Evolutionary conservation across 1,140 invertebrate species (phyloP), one percentile per base, ranked within the genome.

Genomic region (Rhopalosiphum maidis): DNA sequence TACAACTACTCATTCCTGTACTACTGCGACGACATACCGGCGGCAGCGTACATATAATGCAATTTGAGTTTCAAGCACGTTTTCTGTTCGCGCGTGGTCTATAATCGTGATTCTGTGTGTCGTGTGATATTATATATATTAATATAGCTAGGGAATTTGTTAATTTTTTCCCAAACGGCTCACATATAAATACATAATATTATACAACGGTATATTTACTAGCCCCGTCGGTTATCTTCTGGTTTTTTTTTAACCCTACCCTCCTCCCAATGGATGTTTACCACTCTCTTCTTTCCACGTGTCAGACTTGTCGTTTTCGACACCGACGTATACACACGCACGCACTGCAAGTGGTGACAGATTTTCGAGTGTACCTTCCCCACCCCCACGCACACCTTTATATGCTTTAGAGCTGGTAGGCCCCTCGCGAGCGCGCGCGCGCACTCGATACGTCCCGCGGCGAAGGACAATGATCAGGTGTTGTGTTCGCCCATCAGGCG

Each of bases 381-480:
- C 85, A 3, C 41, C 41, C 22, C 15, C 5, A 46, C 43, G 30
- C 30, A 87, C 46, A 5, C 46, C 37, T 87, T 30, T 21, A 35
- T 37, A 46, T 30, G 15, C 15, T 68, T 77, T 15, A 87, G 85
- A 87, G 43, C 83, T 41, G 37, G 25, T 23, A n/a, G 30, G 37
- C 25, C 37, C 54, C 90, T 55, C 55, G 35, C 55, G 54, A 41
- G n/a, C 35, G 54, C 11, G 37, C 55, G 54, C 54, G n/a, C 37
- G 88, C 23, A 22, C 86, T 51, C 51, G 88, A n/a, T 54, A 85
- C 82, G 60, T 83, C 91, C 82, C 82, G 91, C 25, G 91, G 91
- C 51, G 91, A 86, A 55, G 82, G 82, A 93, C 82, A 92, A 92
- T 92, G 77, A 48, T 92, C 77, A 37, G 77, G 91, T 91, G 90